phyloP scores from a whole-genome alignment of 1,140 invertebrate species.

The Augochlora pura region DNA sequence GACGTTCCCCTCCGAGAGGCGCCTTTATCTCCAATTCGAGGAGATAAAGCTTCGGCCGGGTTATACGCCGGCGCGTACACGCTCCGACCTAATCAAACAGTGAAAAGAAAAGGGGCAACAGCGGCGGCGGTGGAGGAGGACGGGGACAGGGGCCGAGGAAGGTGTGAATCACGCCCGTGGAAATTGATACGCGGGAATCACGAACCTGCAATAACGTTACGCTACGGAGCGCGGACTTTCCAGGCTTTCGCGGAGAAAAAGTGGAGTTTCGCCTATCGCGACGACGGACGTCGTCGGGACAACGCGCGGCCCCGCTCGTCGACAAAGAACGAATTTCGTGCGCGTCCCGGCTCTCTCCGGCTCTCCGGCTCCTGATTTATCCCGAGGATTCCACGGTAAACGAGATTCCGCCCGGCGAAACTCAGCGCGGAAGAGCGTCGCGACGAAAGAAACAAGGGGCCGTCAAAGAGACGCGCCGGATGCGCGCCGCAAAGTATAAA shows the following conservation, averaged over 20 bases:
- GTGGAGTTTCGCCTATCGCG: neutral
- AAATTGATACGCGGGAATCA: conserved; percentile 22
- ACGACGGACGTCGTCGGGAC: neutral
- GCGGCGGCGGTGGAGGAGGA: no score
- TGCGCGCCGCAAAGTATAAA: conserved; percentile 20
- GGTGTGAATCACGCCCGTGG: neutral
- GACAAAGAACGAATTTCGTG: neutral
- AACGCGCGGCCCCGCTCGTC: neutral
- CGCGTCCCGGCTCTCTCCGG: neutral
- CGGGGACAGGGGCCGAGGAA: neutral
- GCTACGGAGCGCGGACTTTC: neutral
- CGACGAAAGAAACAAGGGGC: neutral
- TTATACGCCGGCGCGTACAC: no score
- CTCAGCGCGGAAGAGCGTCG: neutral
- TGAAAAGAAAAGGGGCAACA: conserved; percentile 3
- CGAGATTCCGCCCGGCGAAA: neutral
- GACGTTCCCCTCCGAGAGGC: neutral
- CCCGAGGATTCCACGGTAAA: neutral
- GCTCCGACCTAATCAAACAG: conserved; percentile 25
- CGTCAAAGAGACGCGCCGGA: conserved; percentile 19
- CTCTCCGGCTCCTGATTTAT: neutral
- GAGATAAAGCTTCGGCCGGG: conserved; percentile 7
- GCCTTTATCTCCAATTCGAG: conserved; percentile 32
- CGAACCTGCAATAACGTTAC: neutral
- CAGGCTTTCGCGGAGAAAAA: neutral